phyloP scores from a whole-genome alignment of 2,113 vertebrate genomes.

The Synodontis membranacea region DNA sequence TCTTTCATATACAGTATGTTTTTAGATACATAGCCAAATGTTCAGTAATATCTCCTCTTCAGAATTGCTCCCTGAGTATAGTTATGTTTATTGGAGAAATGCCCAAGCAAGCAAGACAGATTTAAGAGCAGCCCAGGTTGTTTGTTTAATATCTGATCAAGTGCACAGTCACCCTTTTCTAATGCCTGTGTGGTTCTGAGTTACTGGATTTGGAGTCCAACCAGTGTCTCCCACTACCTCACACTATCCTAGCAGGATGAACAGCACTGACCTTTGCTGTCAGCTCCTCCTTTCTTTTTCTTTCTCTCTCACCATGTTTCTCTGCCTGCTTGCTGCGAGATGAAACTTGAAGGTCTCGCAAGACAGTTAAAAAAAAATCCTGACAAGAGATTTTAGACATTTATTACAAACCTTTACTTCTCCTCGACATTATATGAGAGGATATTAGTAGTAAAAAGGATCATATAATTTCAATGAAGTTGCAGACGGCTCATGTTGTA shows the following conservation, averaged over 20 bases:
- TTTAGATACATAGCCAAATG: neutral
- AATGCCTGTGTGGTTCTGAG: constrained; percentile 44
- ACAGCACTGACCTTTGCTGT: constrained; percentile 42
- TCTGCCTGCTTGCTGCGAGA: constrained; percentile 18
- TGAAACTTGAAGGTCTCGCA: constrained; percentile 22
- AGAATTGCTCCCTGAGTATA: neutral
- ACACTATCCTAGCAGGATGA: neutral
- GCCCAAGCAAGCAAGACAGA: neutral
- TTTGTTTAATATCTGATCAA: constrained; percentile 41
- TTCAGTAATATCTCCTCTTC: neutral
- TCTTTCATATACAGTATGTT: neutral
- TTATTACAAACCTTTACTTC: neutral
- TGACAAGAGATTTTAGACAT: neutral
- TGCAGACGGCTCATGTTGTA: neutral
- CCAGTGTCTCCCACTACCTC: neutral
- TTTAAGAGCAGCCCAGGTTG: constrained; percentile 1
- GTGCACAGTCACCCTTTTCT: constrained; percentile 48
- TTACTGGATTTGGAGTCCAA: constrained; percentile 47
- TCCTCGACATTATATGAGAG: neutral
- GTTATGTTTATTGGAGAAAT: constrained; percentile 14
- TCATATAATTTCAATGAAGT: neutral
- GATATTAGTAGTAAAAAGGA: neutral
- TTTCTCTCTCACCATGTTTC: neutral
- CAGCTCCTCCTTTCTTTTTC: constrained; percentile 1
- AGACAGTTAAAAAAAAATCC: neutral